phyloP scores from a whole-genome alignment of 2,888 invertebrate species.

The Habroteleia sp. region DNA sequence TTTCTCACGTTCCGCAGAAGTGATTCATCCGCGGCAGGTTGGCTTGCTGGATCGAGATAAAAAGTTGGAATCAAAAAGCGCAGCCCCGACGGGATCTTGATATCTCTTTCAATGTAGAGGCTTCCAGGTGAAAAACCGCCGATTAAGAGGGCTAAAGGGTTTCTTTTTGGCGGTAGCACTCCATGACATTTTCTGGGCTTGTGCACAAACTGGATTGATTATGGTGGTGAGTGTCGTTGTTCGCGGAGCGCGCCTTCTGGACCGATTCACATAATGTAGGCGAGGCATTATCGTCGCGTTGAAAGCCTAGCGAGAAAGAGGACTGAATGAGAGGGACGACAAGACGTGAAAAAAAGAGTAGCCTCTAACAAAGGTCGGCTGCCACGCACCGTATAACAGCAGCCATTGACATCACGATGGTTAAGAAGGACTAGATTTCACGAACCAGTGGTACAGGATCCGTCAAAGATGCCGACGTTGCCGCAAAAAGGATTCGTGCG shows the following conservation, averaged over 20 bases:
- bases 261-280: slow-evolving; percentile 68
- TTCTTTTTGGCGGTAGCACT: slow-evolving; percentile 63
- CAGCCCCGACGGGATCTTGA: slow-evolving; percentile 57
- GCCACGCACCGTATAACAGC: slow-evolving; percentile 66
- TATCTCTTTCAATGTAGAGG: slow-evolving; percentile 51
- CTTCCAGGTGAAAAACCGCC: slow-evolving; percentile 68
- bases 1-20: slow-evolving; percentile 59
- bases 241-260: slow-evolving; percentile 66
- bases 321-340: slow-evolving; percentile 25
- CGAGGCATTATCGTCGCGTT: slow-evolving; percentile 70
- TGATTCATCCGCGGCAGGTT: slow-evolving; percentile 58
- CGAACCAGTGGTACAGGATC: slow-evolving; percentile 79
- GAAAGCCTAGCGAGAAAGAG: slow-evolving; percentile 21
- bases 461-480: slow-evolving; percentile 78
- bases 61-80: slow-evolving; percentile 62
- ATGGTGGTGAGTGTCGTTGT: slow-evolving; percentile 63
- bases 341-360: slow-evolving; percentile 53
- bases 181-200: slow-evolving; percentile 76
- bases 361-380: slow-evolving; percentile 57
- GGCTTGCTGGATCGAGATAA: slow-evolving; percentile 54
- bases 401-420: slow-evolving; percentile 78
- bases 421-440: slow-evolving; percentile 80
- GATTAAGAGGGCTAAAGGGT: slow-evolving; percentile 75
- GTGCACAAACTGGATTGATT: slow-evolving; percentile 77
- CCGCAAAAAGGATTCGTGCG: slow-evolving; percentile 75